Percentiles rank a stretch among this genome's conserved stretches.
Conservation (phyloP, 2,113 vertebrate species). For the Dissostichus mawsoni region DNA sequence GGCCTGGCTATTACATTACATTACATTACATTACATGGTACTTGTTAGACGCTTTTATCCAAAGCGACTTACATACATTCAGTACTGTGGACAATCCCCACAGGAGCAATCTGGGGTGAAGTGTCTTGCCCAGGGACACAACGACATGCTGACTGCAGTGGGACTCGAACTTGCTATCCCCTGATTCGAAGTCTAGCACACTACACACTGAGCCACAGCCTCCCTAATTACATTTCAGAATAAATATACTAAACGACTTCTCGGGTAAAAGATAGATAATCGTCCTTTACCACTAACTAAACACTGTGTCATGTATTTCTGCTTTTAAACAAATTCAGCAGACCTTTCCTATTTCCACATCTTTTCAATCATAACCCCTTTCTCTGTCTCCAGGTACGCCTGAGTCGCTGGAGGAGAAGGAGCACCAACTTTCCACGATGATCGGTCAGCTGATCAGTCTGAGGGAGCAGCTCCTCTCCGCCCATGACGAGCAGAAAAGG, state of each 20-base stretch:
- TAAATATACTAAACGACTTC: slow-evolving; percentile 91
- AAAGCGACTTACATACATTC: too few relatives aligned
- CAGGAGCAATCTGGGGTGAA: too few relatives aligned
- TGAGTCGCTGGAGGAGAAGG: slow-evolving; percentile 95
- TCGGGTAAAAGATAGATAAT: slow-evolving; percentile 7
- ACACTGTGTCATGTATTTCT: not conserved
- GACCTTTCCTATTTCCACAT: not conserved
- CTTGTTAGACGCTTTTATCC: too few relatives aligned
- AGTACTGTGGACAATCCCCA: too few relatives aligned
- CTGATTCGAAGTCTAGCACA: too few relatives aligned
- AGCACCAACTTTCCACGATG: slow-evolving; percentile 95
- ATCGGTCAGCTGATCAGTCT: slow-evolving; percentile 95
- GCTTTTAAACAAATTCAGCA: not conserved
- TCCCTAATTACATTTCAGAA: slow-evolving; percentile 98
- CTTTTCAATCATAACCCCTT: not conserved
- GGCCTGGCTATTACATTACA: too few relatives aligned
- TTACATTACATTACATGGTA: too few relatives aligned
- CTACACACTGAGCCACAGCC: slow-evolving; percentile 68
- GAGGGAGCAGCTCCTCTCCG: slow-evolving; percentile 94
- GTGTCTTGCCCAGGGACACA: too few relatives aligned
- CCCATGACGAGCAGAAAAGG: slow-evolving; percentile 96
- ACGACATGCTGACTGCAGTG: too few relatives aligned
- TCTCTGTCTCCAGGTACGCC: slow-evolving; percentile 83
- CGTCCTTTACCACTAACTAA: not conserved
- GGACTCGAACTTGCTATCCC: too few relatives aligned